Base-by-base conservation (phyloP, 2,797 vertebrate species). In the Poecile montanus region DNA sequence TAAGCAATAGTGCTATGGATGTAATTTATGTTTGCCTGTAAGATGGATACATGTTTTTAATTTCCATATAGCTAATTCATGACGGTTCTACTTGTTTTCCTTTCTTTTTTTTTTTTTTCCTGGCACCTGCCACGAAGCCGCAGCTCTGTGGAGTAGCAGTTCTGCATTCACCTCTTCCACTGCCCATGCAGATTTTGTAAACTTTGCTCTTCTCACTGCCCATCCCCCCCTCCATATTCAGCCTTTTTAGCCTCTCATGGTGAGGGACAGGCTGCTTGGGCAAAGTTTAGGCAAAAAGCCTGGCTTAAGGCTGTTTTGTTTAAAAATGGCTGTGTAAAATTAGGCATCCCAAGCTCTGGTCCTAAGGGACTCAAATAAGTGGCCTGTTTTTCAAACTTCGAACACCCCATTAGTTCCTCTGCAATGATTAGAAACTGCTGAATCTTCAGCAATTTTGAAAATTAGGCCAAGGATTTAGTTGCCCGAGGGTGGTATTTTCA, bases 391-490 rank as follows among this genome's bases (percentile, higher is more conserved):
- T 61, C 76, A 75, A 57, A 54, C 45, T 81, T 36, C 80, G 38
- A 56, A 82, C 40, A 57, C 51, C 45, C 79, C 18, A 42, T 45
- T 74, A 85, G 79, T 76, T 94, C 75, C 91, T 60, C 45, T 66
- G 80, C 71, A 72, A 22, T 58, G 84, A 92, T 85, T 87, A 85
- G 91, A 83, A 90, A 91, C 80, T 95, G 82, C 87, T 95, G 95
- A 88, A 78, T 80, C 89, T 85, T 95, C 65, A 93, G 86, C 62
- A 83, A 56, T 96, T 96, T 94, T 85, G 78, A 91, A 78, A 94
- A 92, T 93, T 73, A 91, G 83, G 70, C 91, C 63, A 65, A 83
- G 66, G 80, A 65, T 80, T 91, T 88, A 62, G 76, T 78, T 92
- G 91, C 94, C 91, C 1, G 29, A 85, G 73, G 94, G 82, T 88